Conservation (phyloP, 2,113 vertebrate species). For the Scalopus aquaticus region DNA sequence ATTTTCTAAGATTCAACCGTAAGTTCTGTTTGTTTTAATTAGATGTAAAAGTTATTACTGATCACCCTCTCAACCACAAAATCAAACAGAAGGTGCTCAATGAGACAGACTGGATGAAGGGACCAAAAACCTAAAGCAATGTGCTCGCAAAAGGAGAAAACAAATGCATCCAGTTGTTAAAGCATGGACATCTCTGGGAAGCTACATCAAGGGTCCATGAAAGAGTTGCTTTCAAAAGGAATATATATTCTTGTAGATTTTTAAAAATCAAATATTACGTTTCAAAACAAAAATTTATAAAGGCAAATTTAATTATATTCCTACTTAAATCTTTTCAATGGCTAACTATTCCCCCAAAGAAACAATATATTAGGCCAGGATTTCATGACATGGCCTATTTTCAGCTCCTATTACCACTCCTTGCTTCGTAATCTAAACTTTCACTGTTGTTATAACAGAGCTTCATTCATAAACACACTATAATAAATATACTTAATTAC, state of each 20-base stretch:
- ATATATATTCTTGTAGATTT: background rate
- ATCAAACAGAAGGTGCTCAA: background rate
- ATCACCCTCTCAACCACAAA: slow-evolving; percentile 28
- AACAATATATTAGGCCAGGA: background rate
- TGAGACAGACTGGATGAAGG: background rate
- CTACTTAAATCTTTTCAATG: background rate
- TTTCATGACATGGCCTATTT: background rate
- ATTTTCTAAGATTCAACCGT: slow-evolving; percentile 28
- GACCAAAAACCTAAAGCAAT: background rate
- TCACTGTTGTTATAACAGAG: background rate
- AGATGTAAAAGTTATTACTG: background rate
- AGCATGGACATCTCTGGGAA: background rate
- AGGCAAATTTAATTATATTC: slow-evolving; percentile 6
- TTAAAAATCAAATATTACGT: slow-evolving; percentile 27
- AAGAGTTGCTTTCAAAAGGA: background rate
- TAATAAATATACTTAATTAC: background rate
- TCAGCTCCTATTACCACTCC: background rate
- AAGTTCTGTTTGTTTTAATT: slow-evolving; percentile 25
- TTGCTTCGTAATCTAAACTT: background rate
- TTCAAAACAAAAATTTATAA: slow-evolving; percentile 35
- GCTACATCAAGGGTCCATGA: background rate
- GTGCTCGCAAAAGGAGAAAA: background rate
- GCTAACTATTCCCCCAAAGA: background rate
- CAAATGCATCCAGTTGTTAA: background rate
- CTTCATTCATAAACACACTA: background rate